Percentiles rank a stretch among this genome's conserved stretches.
These are phyloP conservation scores for Heliconius ismenius DNA, from an alignment of 2,888 invertebrate genomes.

Conservation along the genomic window DNA sequence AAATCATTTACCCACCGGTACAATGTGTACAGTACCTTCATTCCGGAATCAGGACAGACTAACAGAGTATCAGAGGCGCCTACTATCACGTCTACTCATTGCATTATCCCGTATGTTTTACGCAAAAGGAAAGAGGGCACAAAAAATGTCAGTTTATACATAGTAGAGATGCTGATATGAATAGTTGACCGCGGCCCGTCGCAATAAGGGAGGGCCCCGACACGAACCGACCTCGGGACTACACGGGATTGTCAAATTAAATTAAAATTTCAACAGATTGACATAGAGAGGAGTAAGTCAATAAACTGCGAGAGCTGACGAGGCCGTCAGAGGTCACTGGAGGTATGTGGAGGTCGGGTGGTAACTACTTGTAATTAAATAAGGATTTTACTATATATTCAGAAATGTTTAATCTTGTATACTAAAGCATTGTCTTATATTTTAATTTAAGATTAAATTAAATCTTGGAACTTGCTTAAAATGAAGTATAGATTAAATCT, in stretches of 20 bases:
- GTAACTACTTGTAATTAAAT: neutral
- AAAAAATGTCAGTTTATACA: neutral
- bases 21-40: too few relatives aligned
- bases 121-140: neutral
- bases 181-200: conserved; percentile 13
- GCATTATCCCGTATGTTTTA: neutral
- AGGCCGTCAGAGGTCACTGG: neutral
- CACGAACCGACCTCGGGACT: neutral
- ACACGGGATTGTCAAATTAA: neutral
- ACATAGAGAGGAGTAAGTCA: neutral
- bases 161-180: conserved; percentile 13
- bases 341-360: neutral
- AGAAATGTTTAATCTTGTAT: too few relatives aligned
- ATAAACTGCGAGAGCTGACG: neutral
- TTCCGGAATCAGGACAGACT: neutral
- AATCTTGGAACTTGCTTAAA: too few relatives aligned
- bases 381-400: too few relatives aligned
- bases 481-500: too few relatives aligned
- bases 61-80: too few relatives aligned
- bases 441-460: too few relatives aligned
- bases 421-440: too few relatives aligned
- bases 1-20: too few relatives aligned
- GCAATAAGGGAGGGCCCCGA: neutral
- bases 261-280: conserved; percentile 1
- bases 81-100: neutral